phyloP scores from a whole-genome alignment of 2,113 vertebrate species.

The Osmerus eperlanus region DNA sequence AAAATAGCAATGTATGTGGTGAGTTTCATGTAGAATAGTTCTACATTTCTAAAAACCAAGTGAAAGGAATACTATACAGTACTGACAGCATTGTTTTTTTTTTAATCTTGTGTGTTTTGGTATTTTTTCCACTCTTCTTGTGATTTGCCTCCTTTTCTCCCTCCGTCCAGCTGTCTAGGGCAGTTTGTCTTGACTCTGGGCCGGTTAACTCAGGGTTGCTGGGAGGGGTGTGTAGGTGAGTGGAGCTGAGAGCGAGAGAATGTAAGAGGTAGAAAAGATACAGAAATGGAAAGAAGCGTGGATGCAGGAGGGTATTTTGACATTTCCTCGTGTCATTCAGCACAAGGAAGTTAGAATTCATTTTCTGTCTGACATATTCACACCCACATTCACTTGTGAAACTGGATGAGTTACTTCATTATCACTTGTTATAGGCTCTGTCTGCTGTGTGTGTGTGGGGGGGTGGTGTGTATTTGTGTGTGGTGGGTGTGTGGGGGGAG shows the following conservation, averaged over 20 bases:
- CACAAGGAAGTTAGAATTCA: too few relatives aligned
- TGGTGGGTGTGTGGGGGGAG: too few relatives aligned
- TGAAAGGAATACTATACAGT: too few relatives aligned
- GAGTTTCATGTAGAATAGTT: too few relatives aligned
- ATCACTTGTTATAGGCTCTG: background rate
- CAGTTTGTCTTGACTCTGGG: constrained; percentile 10
- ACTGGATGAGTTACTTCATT: background rate
- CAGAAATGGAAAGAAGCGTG: background rate
- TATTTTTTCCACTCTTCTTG: constrained; percentile 42
- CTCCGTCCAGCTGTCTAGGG: constrained; percentile 34
- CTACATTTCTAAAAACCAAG: too few relatives aligned
- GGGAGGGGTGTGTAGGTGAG: background rate
- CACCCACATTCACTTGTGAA: too few relatives aligned
- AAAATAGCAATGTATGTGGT: too few relatives aligned
- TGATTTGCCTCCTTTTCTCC: constrained; percentile 44
- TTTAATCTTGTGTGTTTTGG: constrained; percentile 36
- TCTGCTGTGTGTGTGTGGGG: background rate
- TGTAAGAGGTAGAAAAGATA: background rate
- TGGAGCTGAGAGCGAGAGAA: background rate
- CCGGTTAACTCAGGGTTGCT: constrained; percentile 43
- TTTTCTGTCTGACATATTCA: too few relatives aligned
- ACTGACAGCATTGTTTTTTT: constrained; percentile 11
- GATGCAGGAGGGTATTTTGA: background rate
- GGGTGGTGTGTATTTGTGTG: too few relatives aligned
- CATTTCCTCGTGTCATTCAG: too few relatives aligned